Percentiles rank a stretch among this genome's conserved stretches.
phyloP scores from a whole-genome alignment of 2,888 invertebrate genomes.

The Oegoconia quadripuncta region DNA sequence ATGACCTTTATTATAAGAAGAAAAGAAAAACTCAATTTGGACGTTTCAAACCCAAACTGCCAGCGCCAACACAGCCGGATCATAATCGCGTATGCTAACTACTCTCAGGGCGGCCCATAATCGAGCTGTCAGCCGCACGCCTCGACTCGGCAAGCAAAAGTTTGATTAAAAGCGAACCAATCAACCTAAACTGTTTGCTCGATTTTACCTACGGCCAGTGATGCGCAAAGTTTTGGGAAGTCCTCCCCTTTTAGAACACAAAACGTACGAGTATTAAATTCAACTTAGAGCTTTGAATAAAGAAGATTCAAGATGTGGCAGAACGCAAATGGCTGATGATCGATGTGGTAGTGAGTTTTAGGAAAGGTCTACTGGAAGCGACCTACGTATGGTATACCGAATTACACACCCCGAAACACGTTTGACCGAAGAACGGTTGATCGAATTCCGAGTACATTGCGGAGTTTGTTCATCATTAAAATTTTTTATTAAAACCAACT shows the following conservation, averaged over 20 bases:
- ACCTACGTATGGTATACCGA: too few relatives aligned
- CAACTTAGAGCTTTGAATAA: too few relatives aligned
- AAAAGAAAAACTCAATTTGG: background rate
- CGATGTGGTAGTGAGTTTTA: too few relatives aligned
- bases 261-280: background rate
- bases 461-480: too few relatives aligned
- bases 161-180: constrained; percentile 46
- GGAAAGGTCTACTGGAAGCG: too few relatives aligned
- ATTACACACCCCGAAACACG: too few relatives aligned
- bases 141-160: constrained; percentile 31
- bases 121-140: constrained; percentile 43
- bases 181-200: constrained; percentile 26
- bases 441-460: too few relatives aligned
- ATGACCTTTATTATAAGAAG: too few relatives aligned
- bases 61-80: constrained; percentile 7
- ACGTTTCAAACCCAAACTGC: background rate
- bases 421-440: too few relatives aligned
- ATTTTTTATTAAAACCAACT: too few relatives aligned
- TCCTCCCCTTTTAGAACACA: background rate
- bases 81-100: constrained; percentile 41
- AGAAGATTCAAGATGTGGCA: too few relatives aligned
- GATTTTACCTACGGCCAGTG: constrained; percentile 20
- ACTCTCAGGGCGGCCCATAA: constrained; percentile 35
- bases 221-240: constrained; percentile 3
- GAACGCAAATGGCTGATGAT: too few relatives aligned